These are phyloP conservation scores for Centropristis striata DNA, from an alignment of 2,113 vertebrate species.

Conservation along the genomic window DNA sequence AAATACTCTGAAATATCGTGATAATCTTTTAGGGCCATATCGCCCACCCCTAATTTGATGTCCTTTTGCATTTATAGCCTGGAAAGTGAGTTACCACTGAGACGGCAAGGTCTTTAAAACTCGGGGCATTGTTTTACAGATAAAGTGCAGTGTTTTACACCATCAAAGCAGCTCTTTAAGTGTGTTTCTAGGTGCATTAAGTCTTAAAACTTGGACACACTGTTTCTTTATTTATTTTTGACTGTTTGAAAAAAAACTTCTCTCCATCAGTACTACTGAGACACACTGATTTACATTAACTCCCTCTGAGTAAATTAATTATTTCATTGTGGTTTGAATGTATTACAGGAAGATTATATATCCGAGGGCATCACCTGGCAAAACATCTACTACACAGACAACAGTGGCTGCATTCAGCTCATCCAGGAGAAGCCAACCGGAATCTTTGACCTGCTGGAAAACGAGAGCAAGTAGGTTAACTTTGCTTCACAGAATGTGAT, in stretches of 20 bases:
- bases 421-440: conserved; percentile 92
- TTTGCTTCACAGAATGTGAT: not conserved
- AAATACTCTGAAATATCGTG: too few species aligned
- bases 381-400: conserved; percentile 92
- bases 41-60: too few species aligned
- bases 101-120: too few species aligned
- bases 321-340: not conserved
- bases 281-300: not conserved
- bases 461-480: conserved; percentile 91
- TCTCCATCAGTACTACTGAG: not conserved
- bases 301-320: not conserved
- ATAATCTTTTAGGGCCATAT: too few species aligned
- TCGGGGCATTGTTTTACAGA: not conserved
- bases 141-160: not conserved
- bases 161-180: not conserved
- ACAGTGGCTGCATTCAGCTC: conserved; percentile 92
- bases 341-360: conserved; percentile 91
- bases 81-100: not conserved
- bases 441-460: conserved; percentile 92
- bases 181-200: not conserved
- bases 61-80: not conserved
- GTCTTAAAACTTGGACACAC: not conserved
- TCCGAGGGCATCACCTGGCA: conserved; percentile 93
- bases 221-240: too few species aligned
- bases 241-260: not conserved